These are phyloP conservation scores for Drosophila navojoa DNA, from an alignment of 1,140 invertebrate species.

Conservation along the genomic window DNA sequence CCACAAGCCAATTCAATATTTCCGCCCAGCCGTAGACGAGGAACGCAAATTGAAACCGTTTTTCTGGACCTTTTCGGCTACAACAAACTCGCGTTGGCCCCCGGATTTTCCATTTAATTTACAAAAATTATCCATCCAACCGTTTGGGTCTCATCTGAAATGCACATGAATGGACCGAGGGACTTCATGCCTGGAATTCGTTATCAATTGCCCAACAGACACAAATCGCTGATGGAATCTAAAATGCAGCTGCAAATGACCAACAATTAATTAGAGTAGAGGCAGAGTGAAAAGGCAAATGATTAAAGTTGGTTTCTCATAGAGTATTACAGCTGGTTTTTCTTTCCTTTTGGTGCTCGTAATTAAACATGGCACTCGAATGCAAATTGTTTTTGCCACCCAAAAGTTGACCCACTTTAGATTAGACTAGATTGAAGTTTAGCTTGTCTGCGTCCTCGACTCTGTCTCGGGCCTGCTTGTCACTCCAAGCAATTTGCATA, in stretches of 20 bases:
- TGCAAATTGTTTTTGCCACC: conserved; percentile 52
- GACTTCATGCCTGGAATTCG: conserved; percentile 70
- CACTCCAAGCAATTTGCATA: conserved; percentile 74
- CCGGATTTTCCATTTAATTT: conserved; percentile 74
- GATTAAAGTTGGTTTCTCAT: background rate
- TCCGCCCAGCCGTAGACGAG: conserved; percentile 43
- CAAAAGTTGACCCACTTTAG: conserved; percentile 47
- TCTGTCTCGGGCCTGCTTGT: conserved; percentile 40
- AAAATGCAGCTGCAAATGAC: conserved; percentile 62
- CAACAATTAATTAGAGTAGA: conserved; percentile 73
- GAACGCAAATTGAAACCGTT: conserved; percentile 49
- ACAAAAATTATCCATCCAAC: conserved; percentile 43
- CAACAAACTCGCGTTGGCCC: conserved; percentile 17
- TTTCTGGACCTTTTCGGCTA: conserved; percentile 27
- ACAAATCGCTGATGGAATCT: conserved; percentile 71
- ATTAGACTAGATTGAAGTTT: conserved; percentile 33
- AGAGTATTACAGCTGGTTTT: background rate
- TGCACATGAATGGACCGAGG: conserved; percentile 61
- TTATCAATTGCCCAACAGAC: conserved; percentile 61
- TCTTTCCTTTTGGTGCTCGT: conserved; percentile 31
- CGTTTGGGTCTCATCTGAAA: conserved; percentile 57
- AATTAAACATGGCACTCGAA: conserved; percentile 56
- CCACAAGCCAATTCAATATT: conserved; percentile 78
- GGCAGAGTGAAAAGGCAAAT: background rate
- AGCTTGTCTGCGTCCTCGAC: conserved; percentile 28